phyloP scores from a whole-genome alignment of 2,888 invertebrate species.

The Taphrorychus bicolor region DNA sequence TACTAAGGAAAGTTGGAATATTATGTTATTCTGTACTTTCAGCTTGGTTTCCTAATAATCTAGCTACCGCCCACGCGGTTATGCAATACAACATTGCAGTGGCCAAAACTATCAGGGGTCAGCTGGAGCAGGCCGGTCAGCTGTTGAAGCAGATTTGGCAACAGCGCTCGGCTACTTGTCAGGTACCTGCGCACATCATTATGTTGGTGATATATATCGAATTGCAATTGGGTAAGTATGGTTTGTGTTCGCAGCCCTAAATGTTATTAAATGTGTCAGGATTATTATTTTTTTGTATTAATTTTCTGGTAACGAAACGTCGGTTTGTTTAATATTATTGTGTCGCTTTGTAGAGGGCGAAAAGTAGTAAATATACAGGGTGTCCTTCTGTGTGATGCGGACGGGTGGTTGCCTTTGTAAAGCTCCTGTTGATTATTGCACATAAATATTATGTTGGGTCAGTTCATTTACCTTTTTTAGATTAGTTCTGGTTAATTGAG shows the following conservation, averaged over 20 bases:
- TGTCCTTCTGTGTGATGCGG: too few relatives aligned
- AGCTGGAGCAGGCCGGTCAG: slow-evolving; percentile 68
- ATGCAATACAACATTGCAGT: slow-evolving; percentile 82
- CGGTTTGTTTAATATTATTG: too few relatives aligned
- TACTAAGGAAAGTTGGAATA: neutral
- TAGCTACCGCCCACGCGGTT: slow-evolving; percentile 72
- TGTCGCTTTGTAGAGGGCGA: too few relatives aligned
- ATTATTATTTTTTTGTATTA: neutral
- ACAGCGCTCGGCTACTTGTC: slow-evolving; percentile 60
- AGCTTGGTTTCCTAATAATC: slow-evolving; percentile 71
- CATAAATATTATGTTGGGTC: too few relatives aligned
- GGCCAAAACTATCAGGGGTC: slow-evolving; percentile 76
- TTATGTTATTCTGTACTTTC: slow-evolving; percentile 4
- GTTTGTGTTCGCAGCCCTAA: too few relatives aligned
- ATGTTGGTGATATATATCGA: slow-evolving; percentile 72
- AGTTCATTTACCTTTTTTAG: too few relatives aligned
- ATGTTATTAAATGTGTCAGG: slow-evolving; percentile 1
- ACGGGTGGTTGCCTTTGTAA: too few relatives aligned
- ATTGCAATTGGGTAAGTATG: slow-evolving; percentile 68
- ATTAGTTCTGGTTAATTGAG: too few relatives aligned
- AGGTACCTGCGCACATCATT: slow-evolving; percentile 69
- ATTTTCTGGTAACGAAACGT: too few relatives aligned
- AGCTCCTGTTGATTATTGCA: too few relatives aligned
- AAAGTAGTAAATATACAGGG: too few relatives aligned
- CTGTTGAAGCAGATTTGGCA: slow-evolving; percentile 63